Conservation (phyloP, 2,113 vertebrate genomes). For the Atlantisia rogersi region DNA sequence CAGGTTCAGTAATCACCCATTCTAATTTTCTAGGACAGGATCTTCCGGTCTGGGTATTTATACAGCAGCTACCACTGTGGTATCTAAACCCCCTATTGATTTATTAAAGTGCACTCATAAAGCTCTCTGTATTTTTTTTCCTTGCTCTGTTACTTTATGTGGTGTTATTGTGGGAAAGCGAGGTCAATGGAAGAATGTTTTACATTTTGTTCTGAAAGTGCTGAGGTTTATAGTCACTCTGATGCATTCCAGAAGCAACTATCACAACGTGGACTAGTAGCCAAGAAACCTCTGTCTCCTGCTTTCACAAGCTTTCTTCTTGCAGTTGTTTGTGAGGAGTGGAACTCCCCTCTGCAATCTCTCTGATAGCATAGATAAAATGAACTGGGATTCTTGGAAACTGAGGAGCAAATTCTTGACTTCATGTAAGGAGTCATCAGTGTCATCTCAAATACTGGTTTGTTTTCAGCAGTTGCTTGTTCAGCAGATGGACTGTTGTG, state of each 20-base stretch:
- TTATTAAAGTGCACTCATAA: constrained; percentile 61
- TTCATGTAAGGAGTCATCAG: background rate
- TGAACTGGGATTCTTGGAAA: background rate
- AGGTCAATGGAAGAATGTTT: constrained; percentile 58
- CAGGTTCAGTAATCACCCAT: constrained; percentile 46
- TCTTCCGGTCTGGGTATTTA: constrained; percentile 56
- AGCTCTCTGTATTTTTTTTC: background rate
- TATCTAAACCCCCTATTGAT: constrained; percentile 44
- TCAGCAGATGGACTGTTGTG: background rate
- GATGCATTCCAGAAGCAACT: constrained; percentile 52
- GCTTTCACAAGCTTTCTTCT: background rate
- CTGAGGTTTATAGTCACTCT: constrained; percentile 44
- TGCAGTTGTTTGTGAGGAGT: background rate
- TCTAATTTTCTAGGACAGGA: constrained; percentile 57
- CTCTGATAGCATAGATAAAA: rapidly evolving
- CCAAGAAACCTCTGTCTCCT: background rate
- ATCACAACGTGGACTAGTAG: background rate
- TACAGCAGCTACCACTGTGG: constrained; percentile 36
- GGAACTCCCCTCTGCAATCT: background rate
- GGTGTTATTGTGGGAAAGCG: constrained; percentile 53
- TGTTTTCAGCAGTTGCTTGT: background rate
- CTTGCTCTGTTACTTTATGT: constrained; percentile 55
- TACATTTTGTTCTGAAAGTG: constrained; percentile 55
- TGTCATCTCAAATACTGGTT: background rate
- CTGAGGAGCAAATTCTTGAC: background rate